These are phyloP conservation scores for Rhodophaea formosa DNA, from an alignment of 2,888 invertebrate genomes.

Conservation along the genomic window DNA sequence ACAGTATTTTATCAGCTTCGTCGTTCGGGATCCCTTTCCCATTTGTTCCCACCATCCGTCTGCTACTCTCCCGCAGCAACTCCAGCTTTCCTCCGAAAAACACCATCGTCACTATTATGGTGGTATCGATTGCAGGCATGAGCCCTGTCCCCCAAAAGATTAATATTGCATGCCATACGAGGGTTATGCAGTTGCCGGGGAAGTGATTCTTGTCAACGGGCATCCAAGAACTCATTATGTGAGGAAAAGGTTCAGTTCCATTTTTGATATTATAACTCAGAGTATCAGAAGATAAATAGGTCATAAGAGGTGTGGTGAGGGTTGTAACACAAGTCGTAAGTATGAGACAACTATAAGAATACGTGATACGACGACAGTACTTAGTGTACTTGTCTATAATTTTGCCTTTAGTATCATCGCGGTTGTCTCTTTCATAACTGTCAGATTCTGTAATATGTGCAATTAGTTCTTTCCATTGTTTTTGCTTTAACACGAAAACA, in stretches of 20 bases:
- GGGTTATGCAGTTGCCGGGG: conserved; percentile 60
- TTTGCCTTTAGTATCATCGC: conserved; percentile 35
- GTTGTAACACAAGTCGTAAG: conserved; percentile 52
- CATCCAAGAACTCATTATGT: conserved; percentile 70
- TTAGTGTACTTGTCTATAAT: conserved; percentile 55
- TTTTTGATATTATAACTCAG: conserved; percentile 51
- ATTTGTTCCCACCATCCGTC: conserved; percentile 45
- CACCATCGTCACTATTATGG: conserved; percentile 56
- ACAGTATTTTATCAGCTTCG: conserved; percentile 36
- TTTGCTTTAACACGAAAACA: conserved; percentile 58
- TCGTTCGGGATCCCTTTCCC: conserved; percentile 34
- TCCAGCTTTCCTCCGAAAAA: conserved; percentile 66
- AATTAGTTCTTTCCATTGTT: conserved; percentile 52
- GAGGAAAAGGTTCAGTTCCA: conserved; percentile 58
- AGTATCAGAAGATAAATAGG: conserved; percentile 45
- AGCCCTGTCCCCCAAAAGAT: conserved; percentile 52
- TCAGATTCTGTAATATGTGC: conserved; percentile 61
- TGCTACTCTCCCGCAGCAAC: conserved; percentile 56
- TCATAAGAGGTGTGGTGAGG: conserved; percentile 46
- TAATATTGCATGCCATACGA: conserved; percentile 48
- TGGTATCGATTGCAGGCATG: conserved; percentile 58
- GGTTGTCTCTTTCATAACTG: conserved; percentile 50
- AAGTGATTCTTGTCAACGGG: conserved; percentile 60
- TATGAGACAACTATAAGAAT: conserved; percentile 59
- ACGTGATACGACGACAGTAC: conserved; percentile 55